A percentile compares a stretch with the other conserved stretches of the same genome.
Conservation (phyloP, 2,113 vertebrate species). For the Apeltes quadracus region DNA sequence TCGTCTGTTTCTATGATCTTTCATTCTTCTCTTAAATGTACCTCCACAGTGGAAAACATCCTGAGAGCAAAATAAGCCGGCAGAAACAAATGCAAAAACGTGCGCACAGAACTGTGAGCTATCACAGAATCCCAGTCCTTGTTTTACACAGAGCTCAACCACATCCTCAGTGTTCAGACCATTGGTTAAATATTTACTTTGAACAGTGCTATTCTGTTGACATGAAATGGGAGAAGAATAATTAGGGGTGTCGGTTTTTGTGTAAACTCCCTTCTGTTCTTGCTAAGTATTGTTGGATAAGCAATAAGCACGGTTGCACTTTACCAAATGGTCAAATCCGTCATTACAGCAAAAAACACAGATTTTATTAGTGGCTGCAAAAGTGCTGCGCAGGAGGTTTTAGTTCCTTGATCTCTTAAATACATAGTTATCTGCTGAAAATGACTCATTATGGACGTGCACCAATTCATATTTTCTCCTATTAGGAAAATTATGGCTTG, state of each 20-base stretch:
- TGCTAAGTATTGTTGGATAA: constrained; percentile 1
- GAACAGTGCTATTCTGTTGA: constrained; percentile 4
- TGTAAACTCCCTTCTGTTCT: constrained; percentile 14
- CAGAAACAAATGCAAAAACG: background rate
- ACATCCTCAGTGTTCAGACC: constrained; percentile 1
- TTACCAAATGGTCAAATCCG: constrained; percentile 24
- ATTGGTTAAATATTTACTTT: constrained; percentile 45
- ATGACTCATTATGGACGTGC: background rate
- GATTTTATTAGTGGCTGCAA: background rate
- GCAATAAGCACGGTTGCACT: constrained; percentile 23
- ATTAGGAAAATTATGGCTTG: constrained; percentile 24
- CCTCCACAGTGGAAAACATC: background rate
- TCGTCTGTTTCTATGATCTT: background rate
- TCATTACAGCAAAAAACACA: constrained; percentile 24
- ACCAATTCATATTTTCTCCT: constrained; percentile 14
- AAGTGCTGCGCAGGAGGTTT: background rate
- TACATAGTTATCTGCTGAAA: constrained; percentile 12
- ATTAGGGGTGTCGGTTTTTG: constrained; percentile 1
- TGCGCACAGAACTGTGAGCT: background rate
- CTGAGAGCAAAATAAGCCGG: background rate
- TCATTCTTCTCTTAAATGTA: background rate
- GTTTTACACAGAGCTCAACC: background rate
- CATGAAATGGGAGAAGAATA: constrained; percentile 11
- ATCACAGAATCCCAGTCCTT: background rate
- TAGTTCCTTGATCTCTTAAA: constrained; percentile 21